Evolutionary conservation across 2,113 vertebrate species (phyloP), one percentile per base, ranked within the genome.

Genomic region (Trematocara nigrifrons): DNA sequence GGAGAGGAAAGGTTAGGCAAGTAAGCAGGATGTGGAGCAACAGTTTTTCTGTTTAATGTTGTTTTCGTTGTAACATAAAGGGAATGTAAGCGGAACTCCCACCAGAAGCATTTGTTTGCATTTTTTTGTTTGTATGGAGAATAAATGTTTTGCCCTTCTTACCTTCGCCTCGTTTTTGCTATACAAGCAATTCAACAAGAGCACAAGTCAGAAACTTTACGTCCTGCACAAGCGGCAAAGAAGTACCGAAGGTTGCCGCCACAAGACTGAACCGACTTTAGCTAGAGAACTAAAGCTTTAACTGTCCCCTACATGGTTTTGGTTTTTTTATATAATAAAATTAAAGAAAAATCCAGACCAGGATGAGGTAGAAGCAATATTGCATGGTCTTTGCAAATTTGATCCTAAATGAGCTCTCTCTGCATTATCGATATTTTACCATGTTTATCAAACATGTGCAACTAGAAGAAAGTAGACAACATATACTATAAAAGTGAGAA

Each of bases 141-240:
- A 56, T 56, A 59, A 59, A 59, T 31, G 13, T 59, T 59, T 16
- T 57, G 7, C 3, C 26, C 3, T 16, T 57, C 31, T 31, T 59
- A 59, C 13, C 26, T 59, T 59, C 0, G 0, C 56, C 5, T 59
- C 7, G 0, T 59, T 31, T 59, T 59, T 59, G 56, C 56, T 33
- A 59, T 7, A 33, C 56, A 59, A 16, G 29, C 13, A 59, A 59
- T 33, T 59, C 3, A 31, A 59, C 29, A 33, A 59, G 56, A 16
- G 29, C 56, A 59, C 2, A 29, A 59, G 7, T 59, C 13, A 33
- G 29, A 59, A 16, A 33, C 16, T 31, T 59, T 59, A 59, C 1
- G 29, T 59, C 56, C 56, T 59, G 7, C 56, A 33, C 56, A 59
- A 59, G 56, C 7, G 1, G 5, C 7, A 59, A 59, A 59, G 56